Base-by-base conservation (phyloP, 2,797 vertebrate species). In the Schizopygopsis malacanthus region DNA sequence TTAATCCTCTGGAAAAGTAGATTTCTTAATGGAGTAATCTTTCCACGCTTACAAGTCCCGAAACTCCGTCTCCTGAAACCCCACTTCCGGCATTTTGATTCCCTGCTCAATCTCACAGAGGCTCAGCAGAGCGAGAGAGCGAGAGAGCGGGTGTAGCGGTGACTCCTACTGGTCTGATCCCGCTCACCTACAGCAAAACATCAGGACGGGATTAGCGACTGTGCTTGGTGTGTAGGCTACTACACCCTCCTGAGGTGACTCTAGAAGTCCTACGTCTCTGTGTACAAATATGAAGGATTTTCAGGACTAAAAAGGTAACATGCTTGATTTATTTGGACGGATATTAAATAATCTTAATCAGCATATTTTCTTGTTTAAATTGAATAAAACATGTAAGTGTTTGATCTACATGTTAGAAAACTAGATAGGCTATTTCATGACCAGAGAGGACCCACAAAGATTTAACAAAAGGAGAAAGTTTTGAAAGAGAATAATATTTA, bases 131-230 rank as follows among this genome's bases (percentile, higher is more conserved):
- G 93, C 92, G 91, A 93, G 90, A 93, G 91, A 92, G 93, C 92
- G 91, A 93, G 90, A 91, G 92, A 92, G 90, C 33, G 69, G 67
- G 65, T 41, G 81, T 59, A 84, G 81, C 78, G 81, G 92, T 93
- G 94, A 94, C 94, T 94, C 93, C 92, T 94, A 86, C 92, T 94
- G 94, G 94, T 83, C 83, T 89, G 41, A 63, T 86, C 63, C 79
- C 89, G 92, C 91, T 88, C 83, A 65, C 39, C 52, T 81, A 59
- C 78, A 78, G 59, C 12, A 52, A 13, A 43, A 65, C 47, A 67
- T 15, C 13, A 79, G 65, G 79, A 80, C 54, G 10, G 6, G 76
- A 61, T 79, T 43, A 79, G 37, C 52, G 20, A 1, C 54, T 79
- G 76, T 0, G 75, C 41, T 59, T 59, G 12, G 1, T 16, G 0